Base-by-base conservation (phyloP, 2,113 vertebrate species). In the Solenodon paradoxus region DNA sequence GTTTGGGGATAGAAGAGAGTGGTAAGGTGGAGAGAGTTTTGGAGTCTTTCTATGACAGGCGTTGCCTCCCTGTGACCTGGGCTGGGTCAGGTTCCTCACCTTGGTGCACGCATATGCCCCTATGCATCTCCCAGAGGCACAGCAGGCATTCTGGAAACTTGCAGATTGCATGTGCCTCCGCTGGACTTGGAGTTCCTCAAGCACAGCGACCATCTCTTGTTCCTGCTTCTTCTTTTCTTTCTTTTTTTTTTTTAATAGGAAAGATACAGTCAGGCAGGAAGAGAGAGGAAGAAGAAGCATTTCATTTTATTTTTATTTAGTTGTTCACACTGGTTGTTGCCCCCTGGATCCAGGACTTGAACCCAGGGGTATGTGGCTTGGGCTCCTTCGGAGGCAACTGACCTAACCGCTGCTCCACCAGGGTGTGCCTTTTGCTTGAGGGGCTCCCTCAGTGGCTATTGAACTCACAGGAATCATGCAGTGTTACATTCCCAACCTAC, bases 51-150 rank as follows among this genome's bases (percentile, higher is more conserved):
- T 61, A n/a, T 40, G 30, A n/a, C n/a, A n/a, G 57, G 57, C 53
- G 11, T 61, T 16, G 1, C 12, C 32, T 77, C 30, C 7, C 11
- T 2, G 16, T 0, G 5, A 20, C 2, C 55, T 79, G 72, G 55
- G 16, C 61, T 69, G 49, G 45, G 26, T 53, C 51, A 35, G 51
- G 19, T 1, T 32, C 22, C 30, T 87, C 64, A 40, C 45, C 45
- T 30, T 28, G 28, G 57, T 6, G 42, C 87, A 26, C 24, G 2
- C 35, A 35, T 24, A 0, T 3, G 7, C 22, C 4, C 16, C 4
- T 51, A 30, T 0, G 1, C n/a, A 80, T 89, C 42, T 85, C 24
- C 47, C 0, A 1, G 3, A 68, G 42, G 68, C 55, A 0, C 2
- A 35, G 0, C 1, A 51, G 71, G 22, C 30, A 2, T 40, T 59